phyloP scores from a whole-genome alignment of 35 echinoderm and acorn worm species.

The Acanthaster planci region DNA sequence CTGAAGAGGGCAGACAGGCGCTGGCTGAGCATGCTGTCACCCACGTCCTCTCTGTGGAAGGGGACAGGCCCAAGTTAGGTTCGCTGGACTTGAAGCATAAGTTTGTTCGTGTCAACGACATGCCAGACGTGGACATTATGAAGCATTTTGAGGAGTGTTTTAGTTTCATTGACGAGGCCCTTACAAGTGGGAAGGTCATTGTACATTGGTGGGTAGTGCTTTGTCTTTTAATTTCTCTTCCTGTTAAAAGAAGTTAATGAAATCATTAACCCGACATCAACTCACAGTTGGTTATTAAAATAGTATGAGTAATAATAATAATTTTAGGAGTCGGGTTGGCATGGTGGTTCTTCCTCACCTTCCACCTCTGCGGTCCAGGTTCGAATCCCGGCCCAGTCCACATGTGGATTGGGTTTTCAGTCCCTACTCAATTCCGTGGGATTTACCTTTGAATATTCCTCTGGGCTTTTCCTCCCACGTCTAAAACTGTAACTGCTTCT shows the following conservation, averaged over 20 bases:
- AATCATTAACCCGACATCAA: not conserved
- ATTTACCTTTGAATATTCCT: too few relatives aligned
- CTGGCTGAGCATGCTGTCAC: not conserved
- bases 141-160: not conserved
- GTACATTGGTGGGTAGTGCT: constrained; percentile 8
- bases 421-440: too few relatives aligned
- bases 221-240: not conserved
- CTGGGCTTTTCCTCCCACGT: too few relatives aligned
- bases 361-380: too few relatives aligned
- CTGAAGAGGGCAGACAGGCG: not conserved
- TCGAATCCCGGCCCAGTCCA: too few relatives aligned
- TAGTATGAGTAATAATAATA: not conserved
- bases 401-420: too few relatives aligned
- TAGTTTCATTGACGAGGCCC: not conserved
- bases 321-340: too few relatives aligned
- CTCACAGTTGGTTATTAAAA: not conserved
- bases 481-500: too few relatives aligned
- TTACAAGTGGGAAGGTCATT: not conserved
- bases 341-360: too few relatives aligned
- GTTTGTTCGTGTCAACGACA: not conserved
- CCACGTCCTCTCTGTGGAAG: not conserved
- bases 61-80: not conserved
- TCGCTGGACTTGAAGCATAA: not conserved
- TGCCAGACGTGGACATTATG: not conserved
- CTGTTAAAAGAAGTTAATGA: not conserved